Conservation (phyloP, 2,888 invertebrate species). For the Melipona bicolor region DNA sequence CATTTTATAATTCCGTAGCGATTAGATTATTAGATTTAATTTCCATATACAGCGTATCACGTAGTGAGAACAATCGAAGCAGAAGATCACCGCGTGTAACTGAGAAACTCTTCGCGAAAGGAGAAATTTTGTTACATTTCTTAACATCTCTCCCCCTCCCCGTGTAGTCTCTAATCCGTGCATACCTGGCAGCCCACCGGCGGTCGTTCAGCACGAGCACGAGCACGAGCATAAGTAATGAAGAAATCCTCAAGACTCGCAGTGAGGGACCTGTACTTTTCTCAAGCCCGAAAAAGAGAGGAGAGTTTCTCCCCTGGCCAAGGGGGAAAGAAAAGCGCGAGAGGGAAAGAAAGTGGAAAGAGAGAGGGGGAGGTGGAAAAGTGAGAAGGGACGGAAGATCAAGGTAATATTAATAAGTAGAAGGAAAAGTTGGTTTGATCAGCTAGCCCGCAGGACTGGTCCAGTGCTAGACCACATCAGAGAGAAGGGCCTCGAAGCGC, state of each 20-base stretch:
- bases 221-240: conserved; percentile 65
- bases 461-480: conserved; percentile 79
- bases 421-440: conserved; percentile 84
- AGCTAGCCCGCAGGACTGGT: conserved; percentile 72
- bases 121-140: too few relatives aligned
- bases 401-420: conserved; percentile 84
- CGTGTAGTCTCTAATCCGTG: conserved; percentile 41
- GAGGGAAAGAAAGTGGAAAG: not conserved
- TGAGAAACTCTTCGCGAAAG: too few relatives aligned
- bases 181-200: conserved; percentile 37
- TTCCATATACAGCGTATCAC: too few relatives aligned
- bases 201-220: conserved; percentile 21
- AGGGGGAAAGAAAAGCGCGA: conserved; percentile 14
- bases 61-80: too few relatives aligned
- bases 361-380: not conserved
- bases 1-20: too few relatives aligned
- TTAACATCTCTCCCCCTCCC: not conserved
- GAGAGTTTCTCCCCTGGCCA: conserved; percentile 18
- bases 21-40: too few relatives aligned
- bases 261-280: conserved; percentile 45
- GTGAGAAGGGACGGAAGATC: conserved; percentile 47
- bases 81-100: too few relatives aligned
- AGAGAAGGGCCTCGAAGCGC: conserved; percentile 75
- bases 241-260: conserved; percentile 66
- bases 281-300: not conserved